Percentiles rank a stretch among this genome's conserved stretches.
phyloP scores from a whole-genome alignment of 2,888 invertebrate species.

The Drosophila lacicola region DNA sequence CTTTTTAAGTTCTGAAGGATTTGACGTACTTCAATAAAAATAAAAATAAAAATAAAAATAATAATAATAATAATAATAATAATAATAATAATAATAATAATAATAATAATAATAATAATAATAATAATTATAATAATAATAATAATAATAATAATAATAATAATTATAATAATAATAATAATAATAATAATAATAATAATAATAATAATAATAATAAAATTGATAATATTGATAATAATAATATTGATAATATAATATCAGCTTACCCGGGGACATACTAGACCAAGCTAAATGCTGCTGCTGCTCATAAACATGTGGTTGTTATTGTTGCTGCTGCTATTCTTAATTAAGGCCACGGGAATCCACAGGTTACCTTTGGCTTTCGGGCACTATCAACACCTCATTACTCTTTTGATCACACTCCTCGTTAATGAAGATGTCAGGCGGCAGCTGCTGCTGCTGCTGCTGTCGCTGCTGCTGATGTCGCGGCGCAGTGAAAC shows the following conservation, averaged over 20 bases:
- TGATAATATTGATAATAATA: no score
- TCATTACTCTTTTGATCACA: constrained; percentile 83
- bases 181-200: background rate
- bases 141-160: background rate
- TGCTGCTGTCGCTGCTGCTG: constrained; percentile 10
- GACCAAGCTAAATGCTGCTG: constrained; percentile 3
- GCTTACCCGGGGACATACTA: no score
- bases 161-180: background rate
- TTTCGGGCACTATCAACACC: constrained; percentile 82
- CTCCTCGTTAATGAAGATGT: constrained; percentile 82
- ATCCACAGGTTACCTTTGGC: constrained; percentile 62
- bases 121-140: background rate
- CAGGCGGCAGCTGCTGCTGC: constrained; percentile 54
- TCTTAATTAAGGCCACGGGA: constrained; percentile 69
- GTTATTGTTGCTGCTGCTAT: constrained; percentile 31
- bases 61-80: no score
- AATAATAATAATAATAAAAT: background rate
- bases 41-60: no score
- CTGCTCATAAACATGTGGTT: constrained; percentile 20
- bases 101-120: no score
- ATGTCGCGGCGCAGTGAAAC: constrained; percentile 27
- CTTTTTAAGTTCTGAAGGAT: no score
- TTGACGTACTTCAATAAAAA: no score
- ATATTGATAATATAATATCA: no score
- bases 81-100: no score